These are phyloP conservation scores for Eupithecia subfuscata DNA, from an alignment of 2,888 invertebrate species.

Conservation along the genomic window DNA sequence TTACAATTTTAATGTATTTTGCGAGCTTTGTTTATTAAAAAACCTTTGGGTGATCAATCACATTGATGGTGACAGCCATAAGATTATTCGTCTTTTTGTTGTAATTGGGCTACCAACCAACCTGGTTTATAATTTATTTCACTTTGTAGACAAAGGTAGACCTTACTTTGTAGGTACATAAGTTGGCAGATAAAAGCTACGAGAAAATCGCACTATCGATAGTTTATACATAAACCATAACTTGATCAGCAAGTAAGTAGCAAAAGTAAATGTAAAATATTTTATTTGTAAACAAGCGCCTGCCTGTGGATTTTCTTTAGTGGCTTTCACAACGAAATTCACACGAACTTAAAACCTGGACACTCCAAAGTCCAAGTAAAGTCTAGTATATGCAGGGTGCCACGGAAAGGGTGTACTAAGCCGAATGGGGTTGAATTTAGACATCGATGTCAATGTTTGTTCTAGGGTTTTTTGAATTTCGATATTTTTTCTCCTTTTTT, in stretches of 20 bases:
- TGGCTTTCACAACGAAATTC: too few species aligned
- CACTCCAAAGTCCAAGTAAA: too few species aligned
- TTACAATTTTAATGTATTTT: slow-evolving; percentile 3
- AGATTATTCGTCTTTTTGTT: not conserved
- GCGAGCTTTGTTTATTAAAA: slow-evolving; percentile 1
- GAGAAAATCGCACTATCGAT: not conserved
- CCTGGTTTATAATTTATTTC: not conserved
- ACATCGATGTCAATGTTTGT: too few species aligned
- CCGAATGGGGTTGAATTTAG: too few species aligned
- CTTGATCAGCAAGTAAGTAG: too few species aligned
- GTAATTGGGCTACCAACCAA: not conserved
- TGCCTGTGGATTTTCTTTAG: not conserved
- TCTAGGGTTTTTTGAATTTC: too few species aligned
- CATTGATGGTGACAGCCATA: not conserved
- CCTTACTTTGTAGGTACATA: too few species aligned
- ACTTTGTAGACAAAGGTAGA: not conserved
- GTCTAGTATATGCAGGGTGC: too few species aligned
- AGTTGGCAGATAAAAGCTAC: not conserved
- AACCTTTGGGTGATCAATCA: not conserved
- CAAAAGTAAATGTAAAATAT: not conserved
- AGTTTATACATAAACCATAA: not conserved
- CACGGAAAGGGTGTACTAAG: too few species aligned
- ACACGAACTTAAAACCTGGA: too few species aligned
- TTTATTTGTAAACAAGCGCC: not conserved
- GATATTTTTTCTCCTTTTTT: too few species aligned